Evolutionary conservation across 2,888 invertebrate genomes (phyloP), one percentile per base, ranked within the genome.

Genomic region (Zygogramma bicolorata): DNA sequence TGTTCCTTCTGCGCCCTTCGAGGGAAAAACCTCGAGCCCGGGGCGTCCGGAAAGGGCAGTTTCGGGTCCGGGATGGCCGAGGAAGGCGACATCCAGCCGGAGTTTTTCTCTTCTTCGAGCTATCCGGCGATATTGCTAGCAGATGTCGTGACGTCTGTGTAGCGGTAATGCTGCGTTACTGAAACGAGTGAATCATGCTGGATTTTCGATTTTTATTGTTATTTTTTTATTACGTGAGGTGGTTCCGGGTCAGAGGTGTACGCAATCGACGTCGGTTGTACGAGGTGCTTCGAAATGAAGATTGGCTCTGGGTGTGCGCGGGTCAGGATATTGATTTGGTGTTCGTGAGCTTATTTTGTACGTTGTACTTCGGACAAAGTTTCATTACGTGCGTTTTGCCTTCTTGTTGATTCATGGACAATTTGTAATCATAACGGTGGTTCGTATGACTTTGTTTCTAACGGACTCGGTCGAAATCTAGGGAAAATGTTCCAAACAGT

Each of bases 211-310:
- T 73, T 66, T 69, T 69, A 38, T 62, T 42, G 62, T 61, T 42
- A 42, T 20, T 68, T 71, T 65, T 34, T 57, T 13, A 31, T 40
- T 89, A 2, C 89, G 89, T 1, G 88, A 74, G 82, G 87, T 78
- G 49, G 66, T 69, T 62, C 61, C 73, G 65, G 73, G 69, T 69
- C 73, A 66, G 70, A 66, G 66, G 63, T 67, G 61, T 70, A 67
- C 58, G 63, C 42, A 63, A 73, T 68, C 62, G 62, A 58, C 8
- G 10, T 66, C 31, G 31, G 27, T 29, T 67, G 67, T 65, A 67
- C 71, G 29, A 71, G 67, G 62, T 58, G 67, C 57, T 53, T 42
- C 53, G 62, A 59, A 67, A 53, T 53, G 27, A 53, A 53, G 29
- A 40, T 63, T 46, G 46, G 27, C 10, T 27, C 4, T 25, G 62